Evolutionary conservation across 2,113 vertebrate species (phyloP), one percentile per base, ranked within the genome.

Genomic region (Hystrix brachyura): DNA sequence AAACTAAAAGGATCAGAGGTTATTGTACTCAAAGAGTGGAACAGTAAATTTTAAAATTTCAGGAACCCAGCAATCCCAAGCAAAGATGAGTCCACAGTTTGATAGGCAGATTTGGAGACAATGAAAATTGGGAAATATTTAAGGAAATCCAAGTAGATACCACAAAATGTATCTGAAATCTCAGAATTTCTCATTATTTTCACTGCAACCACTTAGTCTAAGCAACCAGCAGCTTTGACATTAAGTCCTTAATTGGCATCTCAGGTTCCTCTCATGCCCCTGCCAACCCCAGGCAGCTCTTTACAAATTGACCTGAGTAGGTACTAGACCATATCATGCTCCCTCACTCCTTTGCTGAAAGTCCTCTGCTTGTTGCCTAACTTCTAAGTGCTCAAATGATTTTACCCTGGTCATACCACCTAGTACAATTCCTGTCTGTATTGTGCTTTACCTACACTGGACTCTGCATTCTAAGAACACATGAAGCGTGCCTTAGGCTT

Each of bases 1-100:
- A 65, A 79, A 84, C 53, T 32, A 84, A 72, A 90, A 90, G 5
- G 1, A 69, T 87, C 90, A 43, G 11, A 95, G 29, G 3, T 67
- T 87, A 78, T 87, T 87, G 14, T 87, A 76, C 21, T 87, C n/a
- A 91, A 46, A 85, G 48, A 83, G 60, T 64, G 18, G 23, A 3
- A 78, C 23, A 83, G 64, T 29, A 46, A 62, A 78, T 5, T 82
- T 69, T 87, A 87, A 95, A 76, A 82, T 83, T 62, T 87, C 23
- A 55, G 32, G 18, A 94, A 25, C 29, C 51, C 59, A 60, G 0
- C 21, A 81, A n/a, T 76, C 27, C 5, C 12, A 69, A 53, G 43
- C 3, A 80, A 87, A 95, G 21, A 51, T 82, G 25, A 71, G 60
- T 64, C 60, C 5, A 21, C 14, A 27, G 10, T 83, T 91, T 95